Percentiles rank a stretch among this genome's conserved stretches.
Conservation (phyloP, 2,797 vertebrate genomes). For the Schizopygopsis malacanthus region DNA sequence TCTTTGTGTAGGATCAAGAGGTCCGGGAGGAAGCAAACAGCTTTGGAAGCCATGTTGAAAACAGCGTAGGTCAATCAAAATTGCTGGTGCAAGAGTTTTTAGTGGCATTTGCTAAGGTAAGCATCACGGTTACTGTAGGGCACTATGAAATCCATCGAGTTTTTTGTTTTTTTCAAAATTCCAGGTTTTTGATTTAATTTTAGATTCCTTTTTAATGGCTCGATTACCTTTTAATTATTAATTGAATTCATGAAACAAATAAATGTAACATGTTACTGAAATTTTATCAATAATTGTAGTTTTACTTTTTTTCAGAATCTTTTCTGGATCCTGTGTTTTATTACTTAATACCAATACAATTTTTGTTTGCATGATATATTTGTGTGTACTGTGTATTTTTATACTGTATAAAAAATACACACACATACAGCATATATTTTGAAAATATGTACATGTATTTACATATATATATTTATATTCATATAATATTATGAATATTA, state of each 20-base stretch:
- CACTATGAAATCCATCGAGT: too few species aligned
- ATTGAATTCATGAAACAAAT: background rate
- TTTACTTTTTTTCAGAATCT: background rate
- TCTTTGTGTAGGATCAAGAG: conserved; percentile 15
- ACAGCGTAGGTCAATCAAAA: background rate
- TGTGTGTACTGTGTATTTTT: too few species aligned
- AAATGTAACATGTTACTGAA: background rate
- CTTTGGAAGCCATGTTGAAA: conserved; percentile 31
- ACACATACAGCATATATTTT: too few species aligned
- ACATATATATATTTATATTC: too few species aligned
- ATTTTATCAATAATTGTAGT: background rate
- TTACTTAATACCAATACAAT: background rate
- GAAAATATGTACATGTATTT: too few species aligned
- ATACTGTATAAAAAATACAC: too few species aligned
- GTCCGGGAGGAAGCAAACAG: background rate
- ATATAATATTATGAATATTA: too few species aligned
- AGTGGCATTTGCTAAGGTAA: conserved; percentile 2
- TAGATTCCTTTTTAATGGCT: background rate
- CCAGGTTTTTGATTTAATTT: background rate
- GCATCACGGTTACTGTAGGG: background rate
- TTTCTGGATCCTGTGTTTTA: background rate
- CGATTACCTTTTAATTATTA: background rate
- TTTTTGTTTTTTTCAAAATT: background rate
- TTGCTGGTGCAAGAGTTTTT: conserved; percentile 10
- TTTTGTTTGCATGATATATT: too few species aligned